phyloP scores from a whole-genome alignment of 2,888 invertebrate genomes.

The Pristionchus japonicus region DNA sequence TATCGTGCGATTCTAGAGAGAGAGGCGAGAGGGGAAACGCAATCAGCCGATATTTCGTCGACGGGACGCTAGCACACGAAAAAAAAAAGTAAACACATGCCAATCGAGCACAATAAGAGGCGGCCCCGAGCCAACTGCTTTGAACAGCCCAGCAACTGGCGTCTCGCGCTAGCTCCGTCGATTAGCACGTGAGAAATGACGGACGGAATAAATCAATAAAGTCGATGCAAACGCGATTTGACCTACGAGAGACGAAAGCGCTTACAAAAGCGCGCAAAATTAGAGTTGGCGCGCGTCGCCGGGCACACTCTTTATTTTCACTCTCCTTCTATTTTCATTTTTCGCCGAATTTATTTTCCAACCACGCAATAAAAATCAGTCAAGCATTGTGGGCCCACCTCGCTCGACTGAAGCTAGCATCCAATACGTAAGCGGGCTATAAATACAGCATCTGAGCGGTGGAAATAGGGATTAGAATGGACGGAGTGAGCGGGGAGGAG shows the following conservation, averaged over 20 bases:
- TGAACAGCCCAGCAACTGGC: slow-evolving; percentile 8
- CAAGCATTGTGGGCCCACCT: not conserved
- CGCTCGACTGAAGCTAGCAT: not conserved
- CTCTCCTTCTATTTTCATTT: not conserved
- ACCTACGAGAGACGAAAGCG: not conserved
- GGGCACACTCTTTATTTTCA: not conserved
- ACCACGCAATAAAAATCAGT: not conserved
- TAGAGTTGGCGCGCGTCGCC: not conserved
- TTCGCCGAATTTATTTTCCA: not conserved
- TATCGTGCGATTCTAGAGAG: not conserved
- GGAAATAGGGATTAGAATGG: not conserved
- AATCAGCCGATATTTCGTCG: slow-evolving; percentile 36
- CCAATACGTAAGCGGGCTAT: not conserved
- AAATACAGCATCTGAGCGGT: not conserved
- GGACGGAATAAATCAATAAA: slow-evolving; percentile 14
- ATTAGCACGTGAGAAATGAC: not conserved
- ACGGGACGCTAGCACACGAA: not conserved
- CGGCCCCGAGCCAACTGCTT: not conserved
- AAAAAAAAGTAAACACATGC: slow-evolving; percentile 31
- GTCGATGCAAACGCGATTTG: not conserved
- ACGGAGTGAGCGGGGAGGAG: not conserved
- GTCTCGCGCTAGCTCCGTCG: slow-evolving; percentile 10
- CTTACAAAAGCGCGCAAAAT: not conserved
- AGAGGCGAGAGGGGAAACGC: not conserved
- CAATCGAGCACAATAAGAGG: slow-evolving; percentile 27